Percentiles rank a stretch among this genome's conserved stretches.
phyloP scores from a whole-genome alignment of 1,140 invertebrate species.

The Meloidogyne floridensis region DNA sequence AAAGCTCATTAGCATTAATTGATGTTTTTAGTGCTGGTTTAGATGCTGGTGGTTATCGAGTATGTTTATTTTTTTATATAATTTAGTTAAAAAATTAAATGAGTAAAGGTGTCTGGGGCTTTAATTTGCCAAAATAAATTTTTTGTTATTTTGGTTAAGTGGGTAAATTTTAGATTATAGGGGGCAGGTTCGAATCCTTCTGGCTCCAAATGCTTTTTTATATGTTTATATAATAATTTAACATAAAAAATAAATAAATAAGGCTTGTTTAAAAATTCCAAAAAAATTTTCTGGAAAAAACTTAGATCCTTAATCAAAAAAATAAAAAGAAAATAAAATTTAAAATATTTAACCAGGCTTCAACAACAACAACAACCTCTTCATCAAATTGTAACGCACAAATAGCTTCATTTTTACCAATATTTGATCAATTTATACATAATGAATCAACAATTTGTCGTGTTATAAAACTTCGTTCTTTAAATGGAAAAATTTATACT shows the following conservation, averaged over 20 bases:
- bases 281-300: too few relatives aligned
- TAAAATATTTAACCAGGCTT: background rate
- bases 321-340: too few relatives aligned
- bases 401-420: constrained; percentile 41
- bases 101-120: too few relatives aligned
- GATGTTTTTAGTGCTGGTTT: constrained; percentile 36
- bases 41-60: constrained; percentile 24
- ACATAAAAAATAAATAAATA: too few relatives aligned
- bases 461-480: constrained; percentile 30
- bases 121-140: too few relatives aligned
- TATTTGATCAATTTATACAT: constrained; percentile 27
- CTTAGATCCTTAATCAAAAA: background rate
- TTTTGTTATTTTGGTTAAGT: too few relatives aligned
- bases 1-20: constrained; percentile 40
- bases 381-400: constrained; percentile 33
- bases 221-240: too few relatives aligned
- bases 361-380: too few relatives aligned
- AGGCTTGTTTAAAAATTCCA: too few relatives aligned
- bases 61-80: background rate
- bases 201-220: too few relatives aligned
- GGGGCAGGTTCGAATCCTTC: too few relatives aligned
- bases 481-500: constrained; percentile 45
- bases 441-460: constrained; percentile 34
- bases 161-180: too few relatives aligned
- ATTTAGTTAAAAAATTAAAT: background rate